Conservation (phyloP, 2,113 vertebrate species). For the Nyctibius bracteatus region DNA sequence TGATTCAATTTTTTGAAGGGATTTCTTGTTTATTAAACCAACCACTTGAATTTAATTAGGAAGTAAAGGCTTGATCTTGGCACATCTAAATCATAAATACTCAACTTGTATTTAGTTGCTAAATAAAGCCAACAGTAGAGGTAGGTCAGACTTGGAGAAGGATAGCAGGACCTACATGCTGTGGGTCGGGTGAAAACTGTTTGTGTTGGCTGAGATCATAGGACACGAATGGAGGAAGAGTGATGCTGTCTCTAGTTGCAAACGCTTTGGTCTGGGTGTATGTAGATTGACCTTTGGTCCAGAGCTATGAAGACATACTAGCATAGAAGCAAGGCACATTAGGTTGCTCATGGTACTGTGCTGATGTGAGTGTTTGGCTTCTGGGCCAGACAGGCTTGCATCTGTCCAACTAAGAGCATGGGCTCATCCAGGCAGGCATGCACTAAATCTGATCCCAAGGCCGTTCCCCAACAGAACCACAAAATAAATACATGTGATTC, state of each 20-base stretch:
- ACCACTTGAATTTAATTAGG: conserved; percentile 9
- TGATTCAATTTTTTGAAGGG: not conserved
- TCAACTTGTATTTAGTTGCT: not conserved
- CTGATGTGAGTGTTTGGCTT: not conserved
- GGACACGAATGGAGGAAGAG: not conserved
- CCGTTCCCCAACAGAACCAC: not conserved
- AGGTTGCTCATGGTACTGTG: not conserved
- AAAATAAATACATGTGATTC: not conserved
- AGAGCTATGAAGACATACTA: not conserved
- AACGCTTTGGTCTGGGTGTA: rapidly evolving
- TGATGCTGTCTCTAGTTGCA: not conserved
- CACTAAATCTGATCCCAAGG: not conserved
- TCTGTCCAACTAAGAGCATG: not conserved
- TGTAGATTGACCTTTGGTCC: not conserved
- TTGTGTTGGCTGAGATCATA: not conserved
- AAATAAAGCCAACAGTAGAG: not conserved
- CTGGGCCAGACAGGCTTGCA: not conserved
- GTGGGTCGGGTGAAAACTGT: not conserved
- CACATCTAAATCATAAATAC: conserved; percentile 18
- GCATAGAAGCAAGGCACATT: rapidly evolving
- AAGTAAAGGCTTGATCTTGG: conserved; percentile 20
- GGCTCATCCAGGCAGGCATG: not conserved
- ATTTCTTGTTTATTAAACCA: conserved; percentile 36
- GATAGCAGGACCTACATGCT: not conserved
- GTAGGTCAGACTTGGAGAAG: not conserved